phyloP scores from a whole-genome alignment of 1,140 invertebrate genomes.

The Drepana arcuata region DNA sequence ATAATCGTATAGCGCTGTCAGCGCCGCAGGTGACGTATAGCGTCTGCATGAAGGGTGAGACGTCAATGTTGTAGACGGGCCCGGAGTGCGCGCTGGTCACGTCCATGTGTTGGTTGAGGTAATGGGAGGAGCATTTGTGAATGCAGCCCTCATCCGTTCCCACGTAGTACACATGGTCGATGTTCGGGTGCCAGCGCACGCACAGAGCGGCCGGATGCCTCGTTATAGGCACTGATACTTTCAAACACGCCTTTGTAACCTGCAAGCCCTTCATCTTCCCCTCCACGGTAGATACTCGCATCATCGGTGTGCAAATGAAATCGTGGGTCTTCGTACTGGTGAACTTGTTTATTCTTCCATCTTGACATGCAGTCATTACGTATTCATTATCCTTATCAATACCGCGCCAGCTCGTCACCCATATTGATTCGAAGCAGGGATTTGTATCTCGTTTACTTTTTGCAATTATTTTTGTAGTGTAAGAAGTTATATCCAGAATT shows the following conservation, averaged over 20 bases:
- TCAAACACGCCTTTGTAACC: slow-evolving; percentile 54
- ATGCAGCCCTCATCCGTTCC: slow-evolving; percentile 89
- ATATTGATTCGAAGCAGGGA: slow-evolving; percentile 78
- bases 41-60: slow-evolving; percentile 83
- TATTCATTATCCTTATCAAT: slow-evolving; percentile 61
- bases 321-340: slow-evolving; percentile 68
- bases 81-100: slow-evolving; percentile 85
- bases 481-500: slow-evolving; percentile 79
- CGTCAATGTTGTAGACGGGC: slow-evolving; percentile 82
- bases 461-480: slow-evolving; percentile 68
- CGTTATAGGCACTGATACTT: slow-evolving; percentile 70
- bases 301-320: slow-evolving; percentile 73
- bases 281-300: slow-evolving; percentile 76
- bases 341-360: slow-evolving; percentile 74
- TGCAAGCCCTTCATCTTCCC: slow-evolving; percentile 75
- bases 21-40: slow-evolving; percentile 88
- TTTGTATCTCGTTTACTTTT: slow-evolving; percentile 70
- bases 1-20: slow-evolving; percentile 85
- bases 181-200: slow-evolving; percentile 77
- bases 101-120: slow-evolving; percentile 77
- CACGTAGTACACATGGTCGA: slow-evolving; percentile 80
- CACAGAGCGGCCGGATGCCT: slow-evolving; percentile 75
- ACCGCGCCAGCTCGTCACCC: slow-evolving; percentile 74
- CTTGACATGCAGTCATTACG: slow-evolving; percentile 71
- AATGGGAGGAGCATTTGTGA: slow-evolving; percentile 80